phyloP scores from a whole-genome alignment of 1,140 invertebrate genomes.

The Thalassaphorura encarpata region DNA sequence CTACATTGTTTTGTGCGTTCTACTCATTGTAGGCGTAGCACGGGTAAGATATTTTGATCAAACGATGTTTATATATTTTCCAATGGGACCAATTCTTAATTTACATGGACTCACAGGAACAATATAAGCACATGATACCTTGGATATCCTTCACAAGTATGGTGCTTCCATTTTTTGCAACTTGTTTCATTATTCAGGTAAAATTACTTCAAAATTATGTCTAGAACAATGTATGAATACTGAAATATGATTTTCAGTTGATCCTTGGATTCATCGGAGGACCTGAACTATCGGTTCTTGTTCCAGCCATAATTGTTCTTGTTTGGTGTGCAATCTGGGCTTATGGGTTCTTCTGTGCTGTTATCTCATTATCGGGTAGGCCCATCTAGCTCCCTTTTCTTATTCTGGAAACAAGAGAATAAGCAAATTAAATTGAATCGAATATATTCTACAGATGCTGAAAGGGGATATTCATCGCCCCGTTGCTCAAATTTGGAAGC shows the following conservation, averaged over 20 bases:
- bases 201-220: neutral
- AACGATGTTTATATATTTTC: too few species aligned
- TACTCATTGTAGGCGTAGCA: constrained; percentile 27
- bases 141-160: constrained; percentile 29
- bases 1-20: constrained; percentile 23
- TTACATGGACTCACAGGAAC: too few species aligned
- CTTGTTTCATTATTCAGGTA: constrained; percentile 28
- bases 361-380: constrained; percentile 31
- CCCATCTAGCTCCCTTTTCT: neutral
- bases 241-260: constrained; percentile 9
- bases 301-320: constrained; percentile 28
- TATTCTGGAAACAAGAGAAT: neutral
- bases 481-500: too few species aligned
- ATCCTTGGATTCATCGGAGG: constrained; percentile 29
- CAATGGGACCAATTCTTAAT: too few species aligned
- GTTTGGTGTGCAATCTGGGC: constrained; percentile 29
- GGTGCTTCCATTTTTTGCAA: constrained; percentile 24
- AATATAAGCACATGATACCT: constrained; percentile 32
- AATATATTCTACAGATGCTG: constrained; percentile 20
- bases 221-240: neutral
- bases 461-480: constrained; percentile 32
- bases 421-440: neutral
- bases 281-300: constrained; percentile 9
- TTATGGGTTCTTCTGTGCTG: constrained; percentile 30
- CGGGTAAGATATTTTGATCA: constrained; percentile 16